Evolutionary conservation across 2,113 vertebrate species (phyloP), one percentile per base, ranked within the genome.

Genomic region (Pelvicachromis taeniatus): DNA sequence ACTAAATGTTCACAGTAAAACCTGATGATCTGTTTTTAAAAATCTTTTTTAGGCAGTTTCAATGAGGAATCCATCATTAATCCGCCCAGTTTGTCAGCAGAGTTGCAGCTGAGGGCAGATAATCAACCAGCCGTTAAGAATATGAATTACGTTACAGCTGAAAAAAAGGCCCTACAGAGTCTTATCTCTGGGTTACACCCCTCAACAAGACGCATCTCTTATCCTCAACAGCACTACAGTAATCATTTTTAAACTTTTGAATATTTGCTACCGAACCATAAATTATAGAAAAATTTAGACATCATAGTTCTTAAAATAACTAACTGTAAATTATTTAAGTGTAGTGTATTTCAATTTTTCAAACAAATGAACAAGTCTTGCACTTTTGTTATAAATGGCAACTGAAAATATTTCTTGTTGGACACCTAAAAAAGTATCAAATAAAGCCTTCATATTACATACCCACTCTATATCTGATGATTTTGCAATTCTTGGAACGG

Each of bases 181-280:
- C 91, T 95, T 96, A 96, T 96, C 95, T 95, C 16, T 59, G 63
- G 63, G 93, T 91, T 83, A 95, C 95, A 68, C 95, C 94, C 94
- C 77, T 78, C 52, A 54, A n/a, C 54, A 42, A 65, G 48, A 33
- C 45, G 14, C 78, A 38, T 75, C 55, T 81, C 70, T 83, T 83
- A 56, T 58, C 31, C 38, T n/a, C 61, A 73, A n/a, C n/a, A 35
- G 42, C 35, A 54, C 23, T 65, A 29, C 12, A 52, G 31, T 8
- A 33, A 80, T 70, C 13, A 52, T 31, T 6, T n/a, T 40, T 0
- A 21, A 26, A 0, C 10, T 38, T 10, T 35, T 35, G 42, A 52
- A 13, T 8, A 70, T 21, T 56, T 19, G 19, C 17, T 48, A 33
- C n/a, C 59, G 26, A 21, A 17, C 14, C 7, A 55, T 42, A 0